phyloP scores from a whole-genome alignment of 2,797 vertebrate species.

The Leucoraja ocellata region DNA sequence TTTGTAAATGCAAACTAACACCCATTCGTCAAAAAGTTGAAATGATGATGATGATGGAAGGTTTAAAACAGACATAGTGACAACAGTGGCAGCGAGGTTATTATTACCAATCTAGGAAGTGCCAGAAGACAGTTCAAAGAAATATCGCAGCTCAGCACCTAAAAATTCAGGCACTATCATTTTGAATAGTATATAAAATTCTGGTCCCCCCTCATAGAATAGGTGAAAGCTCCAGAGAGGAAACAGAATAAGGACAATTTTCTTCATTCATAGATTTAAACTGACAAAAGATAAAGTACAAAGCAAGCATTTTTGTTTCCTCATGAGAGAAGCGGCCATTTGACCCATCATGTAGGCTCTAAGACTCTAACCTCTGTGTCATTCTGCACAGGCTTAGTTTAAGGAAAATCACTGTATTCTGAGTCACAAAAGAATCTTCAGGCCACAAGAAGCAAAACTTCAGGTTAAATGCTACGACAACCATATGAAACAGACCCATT shows the following conservation, averaged over 20 bases:
- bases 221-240: too few relatives aligned
- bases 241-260: background rate
- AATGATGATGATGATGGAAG: background rate
- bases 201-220: background rate
- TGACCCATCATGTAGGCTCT: too few relatives aligned
- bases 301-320: background rate
- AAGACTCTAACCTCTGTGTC: too few relatives aligned
- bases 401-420: background rate
- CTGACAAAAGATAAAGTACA: background rate
- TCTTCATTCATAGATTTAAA: too few relatives aligned
- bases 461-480: background rate
- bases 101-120: background rate
- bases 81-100: background rate
- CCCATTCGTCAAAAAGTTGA: background rate
- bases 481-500: background rate
- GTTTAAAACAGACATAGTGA: background rate
- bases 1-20: background rate
- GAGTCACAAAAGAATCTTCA: background rate
- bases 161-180: background rate
- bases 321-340: too few relatives aligned
- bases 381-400: background rate
- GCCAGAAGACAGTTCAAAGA: background rate
- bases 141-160: background rate
- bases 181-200: background rate
- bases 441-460: background rate